Conservation (phyloP, 2,113 vertebrate genomes). For the Malaclemys terrapin region DNA sequence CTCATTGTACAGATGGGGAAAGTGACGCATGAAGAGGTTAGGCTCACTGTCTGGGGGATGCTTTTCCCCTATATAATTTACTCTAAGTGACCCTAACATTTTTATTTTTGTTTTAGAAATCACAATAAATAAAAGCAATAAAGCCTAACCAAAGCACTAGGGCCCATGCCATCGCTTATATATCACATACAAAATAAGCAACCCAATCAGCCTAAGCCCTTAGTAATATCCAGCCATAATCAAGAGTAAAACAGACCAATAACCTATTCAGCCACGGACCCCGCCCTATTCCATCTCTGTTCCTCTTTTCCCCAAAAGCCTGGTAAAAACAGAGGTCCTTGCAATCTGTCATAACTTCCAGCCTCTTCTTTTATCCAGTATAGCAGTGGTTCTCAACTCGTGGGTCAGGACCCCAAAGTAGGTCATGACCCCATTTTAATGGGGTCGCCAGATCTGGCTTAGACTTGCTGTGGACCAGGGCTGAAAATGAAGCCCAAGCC, state of each 20-base stretch:
- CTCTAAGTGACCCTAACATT: neutral
- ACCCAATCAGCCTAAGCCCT: neutral
- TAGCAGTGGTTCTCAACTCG: too few relatives aligned
- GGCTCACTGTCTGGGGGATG: slow-evolving; percentile 14
- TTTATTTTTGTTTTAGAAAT: slow-evolving; percentile 19
- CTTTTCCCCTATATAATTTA: neutral
- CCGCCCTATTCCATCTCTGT: neutral
- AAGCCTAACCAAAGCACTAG: neutral
- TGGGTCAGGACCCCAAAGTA: too few relatives aligned
- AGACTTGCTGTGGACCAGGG: too few relatives aligned
- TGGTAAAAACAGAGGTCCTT: neutral
- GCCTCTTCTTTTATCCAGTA: neutral
- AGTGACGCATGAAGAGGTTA: slow-evolving; percentile 66
- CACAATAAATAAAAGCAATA: neutral
- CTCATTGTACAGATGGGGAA: slow-evolving; percentile 60
- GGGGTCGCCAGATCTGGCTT: too few relatives aligned
- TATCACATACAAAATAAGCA: neutral
- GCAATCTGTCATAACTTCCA: rapidly evolving
- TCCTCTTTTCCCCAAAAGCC: neutral
- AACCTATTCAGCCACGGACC: neutral
- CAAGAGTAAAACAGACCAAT: rapidly evolving
- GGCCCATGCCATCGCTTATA: neutral
- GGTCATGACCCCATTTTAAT: too few relatives aligned
- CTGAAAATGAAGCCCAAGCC: too few relatives aligned
- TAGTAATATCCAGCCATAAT: neutral